Conservation (phyloP, 1,140 invertebrate species). For the Drosophila mayri region DNA sequence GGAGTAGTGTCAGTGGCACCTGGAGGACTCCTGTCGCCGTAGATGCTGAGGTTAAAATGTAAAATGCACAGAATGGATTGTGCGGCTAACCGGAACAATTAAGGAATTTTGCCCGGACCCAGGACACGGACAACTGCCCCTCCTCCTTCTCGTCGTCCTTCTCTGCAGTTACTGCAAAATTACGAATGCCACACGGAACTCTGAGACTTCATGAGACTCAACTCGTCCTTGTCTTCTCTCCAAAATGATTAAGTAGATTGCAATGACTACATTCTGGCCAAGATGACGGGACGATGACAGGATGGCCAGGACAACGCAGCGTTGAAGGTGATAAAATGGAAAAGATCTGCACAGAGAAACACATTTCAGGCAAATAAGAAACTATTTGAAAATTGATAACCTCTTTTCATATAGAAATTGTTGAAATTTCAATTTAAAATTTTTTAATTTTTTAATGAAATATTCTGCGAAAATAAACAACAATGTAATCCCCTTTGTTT, state of each 20-base stretch:
- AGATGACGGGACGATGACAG: conserved; percentile 68
- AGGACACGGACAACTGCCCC: neutral
- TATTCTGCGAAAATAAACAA: neutral
- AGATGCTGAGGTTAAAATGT: conserved; percentile 81
- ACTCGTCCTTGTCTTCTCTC: neutral
- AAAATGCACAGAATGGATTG: conserved; percentile 84
- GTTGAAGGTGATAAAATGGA: conserved; percentile 39
- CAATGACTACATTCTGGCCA: conserved; percentile 78
- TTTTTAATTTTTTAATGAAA: neutral
- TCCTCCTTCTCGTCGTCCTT: neutral
- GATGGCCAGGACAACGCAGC: conserved; percentile 10
- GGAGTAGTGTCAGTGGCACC: conserved; percentile 76
- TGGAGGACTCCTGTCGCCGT: conserved; percentile 65
- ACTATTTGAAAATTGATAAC: neutral
- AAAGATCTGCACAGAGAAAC: neutral
- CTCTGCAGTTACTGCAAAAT: conserved; percentile 62
- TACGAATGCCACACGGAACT: conserved; percentile 66
- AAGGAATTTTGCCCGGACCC: conserved; percentile 71
- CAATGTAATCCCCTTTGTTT: neutral
- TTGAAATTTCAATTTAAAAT: neutral
- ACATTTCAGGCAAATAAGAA: neutral
- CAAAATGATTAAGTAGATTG: conserved; percentile 81
- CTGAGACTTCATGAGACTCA: neutral
- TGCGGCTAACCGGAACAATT: conserved; percentile 83
- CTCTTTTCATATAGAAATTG: too few species aligned